Evolutionary conservation across 2,888 invertebrate genomes (phyloP).

Genomic region (Amblyjoppa proteus): DNA sequence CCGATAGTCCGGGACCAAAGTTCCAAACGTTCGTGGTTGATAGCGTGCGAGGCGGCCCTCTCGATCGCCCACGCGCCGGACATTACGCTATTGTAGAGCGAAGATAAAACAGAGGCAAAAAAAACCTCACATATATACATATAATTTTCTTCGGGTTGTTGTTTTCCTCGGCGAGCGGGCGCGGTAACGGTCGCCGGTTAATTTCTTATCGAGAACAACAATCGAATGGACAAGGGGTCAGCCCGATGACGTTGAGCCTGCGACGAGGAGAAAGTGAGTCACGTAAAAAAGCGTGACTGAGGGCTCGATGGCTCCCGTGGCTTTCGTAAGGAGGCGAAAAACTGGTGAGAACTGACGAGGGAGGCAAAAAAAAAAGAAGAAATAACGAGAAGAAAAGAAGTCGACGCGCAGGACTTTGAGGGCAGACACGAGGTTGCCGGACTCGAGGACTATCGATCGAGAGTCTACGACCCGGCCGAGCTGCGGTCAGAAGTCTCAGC

Average conservation of each 20-base stretch:
- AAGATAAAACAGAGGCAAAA: not conserved
- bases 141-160: conserved; percentile 7
- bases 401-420: conserved; percentile 54
- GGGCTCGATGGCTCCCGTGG: conserved; percentile 18
- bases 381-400: conserved; percentile 16
- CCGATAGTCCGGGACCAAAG: not conserved
- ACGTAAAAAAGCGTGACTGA: conserved; percentile 23
- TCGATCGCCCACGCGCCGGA: conserved; percentile 12
- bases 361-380: conserved; percentile 7
- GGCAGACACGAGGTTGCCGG: conserved; percentile 58
- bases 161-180: not conserved
- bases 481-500: conserved; percentile 74
- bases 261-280: conserved; percentile 65
- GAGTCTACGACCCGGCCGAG: conserved; percentile 35
- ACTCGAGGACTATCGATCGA: conserved; percentile 69
- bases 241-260: not conserved
- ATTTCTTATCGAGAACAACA: conserved; percentile 56
- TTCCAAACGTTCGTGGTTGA: not conserved
- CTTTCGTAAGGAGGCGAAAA: conserved; percentile 6
- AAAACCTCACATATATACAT: conserved; percentile 18
- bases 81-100: conserved; percentile 15
- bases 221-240: conserved; percentile 39
- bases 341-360: conserved; percentile 6
- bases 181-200: conserved; percentile 32
- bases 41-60: conserved; percentile 24